Conservation (phyloP, 2,113 vertebrate genomes). For the Hippopotamus amphibius region DNA sequence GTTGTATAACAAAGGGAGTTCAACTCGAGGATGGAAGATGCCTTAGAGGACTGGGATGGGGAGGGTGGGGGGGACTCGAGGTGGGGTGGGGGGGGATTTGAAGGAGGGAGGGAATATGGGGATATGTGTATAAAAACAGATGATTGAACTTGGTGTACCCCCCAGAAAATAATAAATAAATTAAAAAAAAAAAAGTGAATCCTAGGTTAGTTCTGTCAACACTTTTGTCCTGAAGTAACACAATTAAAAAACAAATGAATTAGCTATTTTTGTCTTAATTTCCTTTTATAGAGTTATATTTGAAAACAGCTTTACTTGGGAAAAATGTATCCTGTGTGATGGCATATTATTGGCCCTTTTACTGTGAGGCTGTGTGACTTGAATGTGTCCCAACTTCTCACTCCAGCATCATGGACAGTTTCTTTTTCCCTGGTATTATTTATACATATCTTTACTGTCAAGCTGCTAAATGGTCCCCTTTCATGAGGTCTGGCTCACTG, state of each 20-base stretch:
- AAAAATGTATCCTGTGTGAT: not conserved
- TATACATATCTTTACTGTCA: not conserved
- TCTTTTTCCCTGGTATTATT: not conserved
- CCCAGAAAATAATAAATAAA: too few relatives aligned
- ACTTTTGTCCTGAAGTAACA: constrained; percentile 5
- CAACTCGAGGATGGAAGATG: too few relatives aligned
- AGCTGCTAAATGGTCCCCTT: not conserved
- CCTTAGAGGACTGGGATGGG: too few relatives aligned
- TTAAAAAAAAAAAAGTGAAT: constrained; percentile 21
- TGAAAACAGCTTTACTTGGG: constrained; percentile 36
- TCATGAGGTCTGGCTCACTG: not conserved
- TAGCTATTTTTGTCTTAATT: not conserved
- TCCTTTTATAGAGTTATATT: not conserved
- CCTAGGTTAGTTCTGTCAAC: constrained; percentile 28
- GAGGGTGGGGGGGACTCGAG: too few relatives aligned
- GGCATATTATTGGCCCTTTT: not conserved
- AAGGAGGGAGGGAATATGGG: too few relatives aligned
- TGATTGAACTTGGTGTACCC: too few relatives aligned
- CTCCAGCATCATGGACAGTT: not conserved
- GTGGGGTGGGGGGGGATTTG: too few relatives aligned
- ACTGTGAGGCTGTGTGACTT: not conserved
- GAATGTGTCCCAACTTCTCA: not conserved
- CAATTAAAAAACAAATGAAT: not conserved
- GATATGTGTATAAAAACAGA: too few relatives aligned
- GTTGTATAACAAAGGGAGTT: too few relatives aligned